A percentile compares a stretch with the other conserved stretches of the same genome.
Evolutionary conservation across 2,888 invertebrate genomes (phyloP).

Genomic region (Drosophila quinaria): DNA sequence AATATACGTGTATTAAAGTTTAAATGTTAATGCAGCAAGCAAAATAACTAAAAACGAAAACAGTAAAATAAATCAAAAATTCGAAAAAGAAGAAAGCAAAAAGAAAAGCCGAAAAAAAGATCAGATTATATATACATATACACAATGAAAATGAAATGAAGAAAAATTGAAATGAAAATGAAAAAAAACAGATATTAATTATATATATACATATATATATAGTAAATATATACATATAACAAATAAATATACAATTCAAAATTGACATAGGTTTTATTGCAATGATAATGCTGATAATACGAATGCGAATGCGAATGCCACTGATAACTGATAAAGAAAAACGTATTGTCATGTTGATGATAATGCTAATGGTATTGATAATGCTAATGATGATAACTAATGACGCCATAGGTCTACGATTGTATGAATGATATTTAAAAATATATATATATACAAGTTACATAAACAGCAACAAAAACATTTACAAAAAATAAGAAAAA

Average conservation of each 20-base stretch:
- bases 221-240: slow-evolving; percentile 73
- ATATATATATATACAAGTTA: slow-evolving; percentile 52
- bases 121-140: slow-evolving; percentile 62
- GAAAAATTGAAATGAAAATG: slow-evolving; percentile 1
- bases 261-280: slow-evolving; percentile 77
- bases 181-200: slow-evolving; percentile 49
- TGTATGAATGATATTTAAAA: slow-evolving; percentile 48
- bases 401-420: slow-evolving; percentile 45
- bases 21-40: slow-evolving; percentile 67
- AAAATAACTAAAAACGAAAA: slow-evolving; percentile 41
- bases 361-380: slow-evolving; percentile 27
- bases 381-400: slow-evolving; percentile 42
- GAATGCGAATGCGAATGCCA: slow-evolving; percentile 45
- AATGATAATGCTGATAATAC: slow-evolving; percentile 66
- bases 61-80: slow-evolving; percentile 47
- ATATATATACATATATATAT: slow-evolving; percentile 52
- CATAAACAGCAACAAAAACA: slow-evolving; percentile 52
- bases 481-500: slow-evolving; percentile 48
- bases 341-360: slow-evolving; percentile 19
- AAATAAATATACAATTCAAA: slow-evolving; percentile 74
- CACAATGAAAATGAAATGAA: slow-evolving; percentile 41
- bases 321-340: slow-evolving; percentile 58
- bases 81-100: slow-evolving; percentile 34
- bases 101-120: slow-evolving; percentile 15
- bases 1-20: slow-evolving; percentile 80